Evolutionary conservation across 2,888 invertebrate species (phyloP).

Genomic region (Cactoblastis cactorum): DNA sequence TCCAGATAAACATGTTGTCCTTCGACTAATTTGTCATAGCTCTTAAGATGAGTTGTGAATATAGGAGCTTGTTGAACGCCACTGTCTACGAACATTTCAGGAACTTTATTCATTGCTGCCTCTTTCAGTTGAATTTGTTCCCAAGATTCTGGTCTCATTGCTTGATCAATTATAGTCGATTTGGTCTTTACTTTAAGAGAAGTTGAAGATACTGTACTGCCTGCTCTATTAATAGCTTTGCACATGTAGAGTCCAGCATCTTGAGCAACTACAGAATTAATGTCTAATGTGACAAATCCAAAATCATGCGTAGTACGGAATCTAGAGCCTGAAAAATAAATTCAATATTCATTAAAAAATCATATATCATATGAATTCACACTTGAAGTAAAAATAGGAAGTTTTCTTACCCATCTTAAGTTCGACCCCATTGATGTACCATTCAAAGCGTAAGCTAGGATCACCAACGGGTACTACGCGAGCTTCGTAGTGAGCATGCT

Average conservation of each 20-base stretch:
- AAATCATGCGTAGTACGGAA: constrained; percentile 96
- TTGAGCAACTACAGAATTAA: constrained; percentile 90
- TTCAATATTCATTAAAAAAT: background rate
- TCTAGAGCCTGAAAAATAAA: constrained; percentile 82
- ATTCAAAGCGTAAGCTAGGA: constrained; percentile 93
- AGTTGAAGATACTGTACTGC: constrained; percentile 95
- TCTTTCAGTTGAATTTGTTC: constrained; percentile 94
- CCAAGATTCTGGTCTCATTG: constrained; percentile 94
- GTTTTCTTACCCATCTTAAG: constrained; percentile 90
- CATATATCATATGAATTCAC: too few relatives aligned
- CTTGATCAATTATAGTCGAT: constrained; percentile 89
- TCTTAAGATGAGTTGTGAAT: constrained; percentile 95
- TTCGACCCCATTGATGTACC: constrained; percentile 97
- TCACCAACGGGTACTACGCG: constrained; percentile 96
- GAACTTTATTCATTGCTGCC: constrained; percentile 93
- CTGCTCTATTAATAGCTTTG: constrained; percentile 95
- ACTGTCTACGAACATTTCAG: constrained; percentile 91
- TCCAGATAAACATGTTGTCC: constrained; percentile 92
- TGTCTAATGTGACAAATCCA: constrained; percentile 95
- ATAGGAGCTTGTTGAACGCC: constrained; percentile 95
- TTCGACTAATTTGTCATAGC: constrained; percentile 90
- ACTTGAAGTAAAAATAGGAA: too few relatives aligned
- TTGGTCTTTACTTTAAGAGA: constrained; percentile 92
- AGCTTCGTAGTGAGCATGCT: constrained; percentile 94
- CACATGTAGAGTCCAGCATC: constrained; percentile 97